Conservation (phyloP, 2,888 invertebrate genomes). For the Nebria salina region DNA sequence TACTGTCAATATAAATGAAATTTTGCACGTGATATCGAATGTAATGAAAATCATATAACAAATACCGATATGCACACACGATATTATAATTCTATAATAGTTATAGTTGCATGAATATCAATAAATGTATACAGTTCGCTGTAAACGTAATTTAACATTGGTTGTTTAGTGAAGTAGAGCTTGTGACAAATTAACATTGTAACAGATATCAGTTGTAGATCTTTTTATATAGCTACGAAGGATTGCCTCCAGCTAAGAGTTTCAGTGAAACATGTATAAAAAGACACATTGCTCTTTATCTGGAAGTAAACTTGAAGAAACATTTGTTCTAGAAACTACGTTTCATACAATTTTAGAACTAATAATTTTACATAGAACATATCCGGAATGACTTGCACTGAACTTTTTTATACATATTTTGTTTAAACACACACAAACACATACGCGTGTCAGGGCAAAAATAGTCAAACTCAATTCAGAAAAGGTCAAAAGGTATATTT, state of each 20-base stretch:
- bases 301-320: neutral
- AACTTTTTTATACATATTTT: too few species aligned
- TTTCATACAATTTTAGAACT: neutral
- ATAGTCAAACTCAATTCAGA: too few species aligned
- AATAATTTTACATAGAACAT: neutral
- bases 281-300: neutral
- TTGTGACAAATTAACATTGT: neutral
- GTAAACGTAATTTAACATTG: neutral
- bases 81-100: neutral
- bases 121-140: neutral
- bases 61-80: neutral
- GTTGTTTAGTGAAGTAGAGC: neutral
- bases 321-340: neutral
- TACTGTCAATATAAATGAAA: neutral
- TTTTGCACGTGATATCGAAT: neutral
- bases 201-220: neutral
- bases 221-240: neutral
- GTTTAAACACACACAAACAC: too few species aligned
- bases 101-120: neutral
- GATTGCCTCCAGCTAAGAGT: neutral
- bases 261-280: neutral
- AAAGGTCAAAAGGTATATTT: too few species aligned
- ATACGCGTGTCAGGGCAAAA: too few species aligned
- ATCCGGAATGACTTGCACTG: too few species aligned
- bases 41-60: neutral